A percentile compares a stretch with the other conserved stretches of the same genome.
Conservation (phyloP, 2,797 vertebrate genomes). For the Eremophila alpestris region DNA sequence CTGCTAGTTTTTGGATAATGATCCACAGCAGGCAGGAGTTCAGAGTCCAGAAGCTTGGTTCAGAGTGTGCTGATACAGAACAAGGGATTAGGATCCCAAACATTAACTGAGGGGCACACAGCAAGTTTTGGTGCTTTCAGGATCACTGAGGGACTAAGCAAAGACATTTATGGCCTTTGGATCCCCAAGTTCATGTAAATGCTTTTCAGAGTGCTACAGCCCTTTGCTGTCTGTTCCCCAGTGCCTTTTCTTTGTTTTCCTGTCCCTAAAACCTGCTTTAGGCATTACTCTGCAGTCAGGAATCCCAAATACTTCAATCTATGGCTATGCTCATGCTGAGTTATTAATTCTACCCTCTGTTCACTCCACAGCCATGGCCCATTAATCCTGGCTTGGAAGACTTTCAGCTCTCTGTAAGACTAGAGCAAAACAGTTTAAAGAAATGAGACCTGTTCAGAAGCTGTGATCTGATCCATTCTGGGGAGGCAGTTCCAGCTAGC, state of each 20-base stretch:
- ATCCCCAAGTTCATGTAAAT: not conserved
- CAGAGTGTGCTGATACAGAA: not conserved
- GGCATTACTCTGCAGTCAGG: not conserved
- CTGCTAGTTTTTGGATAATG: not conserved
- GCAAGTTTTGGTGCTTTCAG: not conserved
- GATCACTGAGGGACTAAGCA: not conserved
- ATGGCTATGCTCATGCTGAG: not conserved
- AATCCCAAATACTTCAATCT: not conserved
- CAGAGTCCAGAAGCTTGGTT: not conserved
- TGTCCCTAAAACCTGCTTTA: not conserved
- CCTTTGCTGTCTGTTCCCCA: not conserved
- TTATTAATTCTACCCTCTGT: not conserved
- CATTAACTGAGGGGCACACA: rapidly evolving
- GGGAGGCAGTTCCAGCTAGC: not conserved
- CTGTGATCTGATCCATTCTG: not conserved
- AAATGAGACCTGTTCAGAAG: not conserved
- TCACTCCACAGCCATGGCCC: not conserved
- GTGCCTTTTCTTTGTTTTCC: not conserved
- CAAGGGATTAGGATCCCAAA: not conserved
- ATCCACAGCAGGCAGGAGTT: not conserved
- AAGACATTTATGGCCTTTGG: not conserved
- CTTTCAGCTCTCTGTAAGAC: not conserved
- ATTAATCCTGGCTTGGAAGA: slow-evolving; percentile 5
- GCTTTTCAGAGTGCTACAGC: not conserved
- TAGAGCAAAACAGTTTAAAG: not conserved